Evolutionary conservation across 2,113 vertebrate species (phyloP), one percentile per base, ranked within the genome.

Genomic region (Mormoops blainvillei): DNA sequence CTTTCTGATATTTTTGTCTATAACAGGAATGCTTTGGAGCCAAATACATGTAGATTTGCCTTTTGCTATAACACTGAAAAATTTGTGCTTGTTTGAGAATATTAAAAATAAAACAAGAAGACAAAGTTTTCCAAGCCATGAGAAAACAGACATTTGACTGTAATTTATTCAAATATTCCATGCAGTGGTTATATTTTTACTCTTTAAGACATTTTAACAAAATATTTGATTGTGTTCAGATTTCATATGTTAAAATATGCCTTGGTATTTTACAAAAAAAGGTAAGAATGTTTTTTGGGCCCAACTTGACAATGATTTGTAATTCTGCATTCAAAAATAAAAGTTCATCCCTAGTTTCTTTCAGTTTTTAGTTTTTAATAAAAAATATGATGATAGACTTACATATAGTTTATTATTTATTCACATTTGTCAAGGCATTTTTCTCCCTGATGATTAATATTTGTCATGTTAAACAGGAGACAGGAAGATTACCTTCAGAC

Each of bases 281-380:
- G n/a, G 87, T 13, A 91, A 96, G 65, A 15, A 73, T 24, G 26
- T 3, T 78, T 11, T 87, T 87, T 12, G 31, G 65, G 6, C 33
- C 20, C 86, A 94, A 10, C 19, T 28, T 81, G 87, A 33, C 22
- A 67, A 67, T 50, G 76, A 87, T 90, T 93, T 70, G 95, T 77
- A 92, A 87, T 3, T 1, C 9, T 87, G 7, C 2, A 92, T 1
- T 11, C 0, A 95, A 96, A 84, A 96, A 80, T 68, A 91, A 94
- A 97, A 95, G 50, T 45, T 87, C 3, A 24, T 54, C 84, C 19
- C 19, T 68, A 65, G n/a, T 80, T 83, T 89, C 13, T 91, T 93
- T 91, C 28, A 89, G 58, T 22, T 88, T 50, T 84, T 38, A 97
- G 20, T 36, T 96, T 83, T 91, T 96, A 96, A 82, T 87, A 61